Evolutionary conservation across 1,140 invertebrate genomes (phyloP).

Genomic region (Mercenaria mercenaria): DNA sequence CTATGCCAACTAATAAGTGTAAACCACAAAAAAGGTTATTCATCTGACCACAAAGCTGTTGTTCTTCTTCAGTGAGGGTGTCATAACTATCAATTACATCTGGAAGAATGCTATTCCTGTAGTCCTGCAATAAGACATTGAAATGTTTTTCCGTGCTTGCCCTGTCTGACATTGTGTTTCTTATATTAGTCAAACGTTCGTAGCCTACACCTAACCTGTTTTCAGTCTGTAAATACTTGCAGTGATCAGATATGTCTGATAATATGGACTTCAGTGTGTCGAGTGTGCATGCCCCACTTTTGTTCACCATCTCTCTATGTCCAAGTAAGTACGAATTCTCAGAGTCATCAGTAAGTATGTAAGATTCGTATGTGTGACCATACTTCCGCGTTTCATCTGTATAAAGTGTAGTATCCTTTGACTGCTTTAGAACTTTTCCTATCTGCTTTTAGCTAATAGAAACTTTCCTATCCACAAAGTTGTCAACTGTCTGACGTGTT

Average conservation of each 20-base stretch:
- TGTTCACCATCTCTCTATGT: slow-evolving; percentile 64
- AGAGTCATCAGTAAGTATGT: slow-evolving; percentile 38
- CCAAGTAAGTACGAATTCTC: slow-evolving; percentile 65
- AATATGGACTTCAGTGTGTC: slow-evolving; percentile 62
- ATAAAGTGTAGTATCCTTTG: slow-evolving; percentile 33
- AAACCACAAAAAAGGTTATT: slow-evolving; percentile 58
- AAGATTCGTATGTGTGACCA: slow-evolving; percentile 60
- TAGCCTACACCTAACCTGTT: neutral
- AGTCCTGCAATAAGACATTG: slow-evolving; percentile 51
- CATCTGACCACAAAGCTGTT: slow-evolving; percentile 39
- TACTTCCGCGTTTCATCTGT: slow-evolving; percentile 67
- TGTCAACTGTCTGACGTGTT: neutral
- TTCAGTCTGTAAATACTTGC: neutral
- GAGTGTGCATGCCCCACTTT: slow-evolving; percentile 34
- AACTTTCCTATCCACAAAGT: too few relatives aligned
- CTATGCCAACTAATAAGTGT: slow-evolving; percentile 62
- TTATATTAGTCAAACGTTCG: slow-evolving; percentile 40
- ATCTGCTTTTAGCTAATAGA: too few relatives aligned
- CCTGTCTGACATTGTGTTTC: slow-evolving; percentile 60
- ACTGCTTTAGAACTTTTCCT: too few relatives aligned
- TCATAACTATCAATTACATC: slow-evolving; percentile 16
- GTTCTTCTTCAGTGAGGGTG: slow-evolving; percentile 16
- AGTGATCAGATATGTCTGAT: slow-evolving; percentile 16
- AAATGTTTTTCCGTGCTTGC: slow-evolving; percentile 63
- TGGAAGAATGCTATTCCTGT: slow-evolving; percentile 13